Base-by-base conservation (phyloP, 2,113 vertebrate species). In the Neotoma lepida region DNA sequence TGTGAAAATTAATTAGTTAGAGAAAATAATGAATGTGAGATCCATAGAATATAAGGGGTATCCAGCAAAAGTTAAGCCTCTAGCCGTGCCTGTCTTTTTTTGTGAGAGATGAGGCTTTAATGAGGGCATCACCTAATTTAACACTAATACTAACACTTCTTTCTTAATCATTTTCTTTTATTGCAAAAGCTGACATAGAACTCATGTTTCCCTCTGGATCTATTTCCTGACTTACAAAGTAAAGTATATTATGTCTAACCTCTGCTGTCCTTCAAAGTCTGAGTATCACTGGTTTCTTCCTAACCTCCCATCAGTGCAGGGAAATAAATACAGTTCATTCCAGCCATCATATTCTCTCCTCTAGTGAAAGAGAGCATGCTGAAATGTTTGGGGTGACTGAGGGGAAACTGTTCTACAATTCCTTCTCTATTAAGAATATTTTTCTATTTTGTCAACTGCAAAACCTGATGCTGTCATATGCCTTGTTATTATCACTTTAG, bases 81-180 rank as follows among this genome's bases (percentile, higher is more conserved):
- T 9, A 84, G 46, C 24, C 54, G 70, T 64, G 22, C 35, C 46
- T 78, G 28, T 74, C 49, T 41, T 86, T 58, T 58, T 85, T 9
- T 71, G 74, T 93, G 58, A 87, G 68, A 93, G 70, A 88, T 3
- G 2, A 70, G 51, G n/a, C 91, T 96, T 95, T 95, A 95, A 88
- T 88, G 88, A 96, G 89, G 77, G 71, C 64, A 86, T 76, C 39
- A 89, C 76, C 95, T 90, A 94, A 93, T 95, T 96, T 96, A 95
- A 82, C 46, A 68, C 71, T 41, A 92, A 46, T 46, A 58, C 76
- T 77, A 77, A 88, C 30, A 51, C 76, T 87, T 92, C 30, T 96
- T 76, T 80, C 66, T 58, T 93, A 87, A 81, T 95, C 18, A 93
- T 91, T 94, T 95, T 76, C 58, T 91, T 41, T 30, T 85, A 93